Percentiles rank a stretch among this genome's conserved stretches.
Conservation (phyloP, 2,888 invertebrate genomes). For the Eumacrocentrus americanus region DNA sequence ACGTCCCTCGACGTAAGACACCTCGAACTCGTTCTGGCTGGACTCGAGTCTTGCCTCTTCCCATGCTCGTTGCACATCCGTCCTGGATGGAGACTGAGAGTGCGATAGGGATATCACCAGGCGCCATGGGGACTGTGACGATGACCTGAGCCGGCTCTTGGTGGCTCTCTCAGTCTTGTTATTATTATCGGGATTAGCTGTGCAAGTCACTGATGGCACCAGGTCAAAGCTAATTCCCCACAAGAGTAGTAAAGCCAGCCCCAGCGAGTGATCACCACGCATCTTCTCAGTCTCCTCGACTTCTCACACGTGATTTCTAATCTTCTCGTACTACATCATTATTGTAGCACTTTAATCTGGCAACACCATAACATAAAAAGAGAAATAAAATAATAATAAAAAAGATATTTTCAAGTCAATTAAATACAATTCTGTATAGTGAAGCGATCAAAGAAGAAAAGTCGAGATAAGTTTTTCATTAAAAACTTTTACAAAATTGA, state of each 20-base stretch:
- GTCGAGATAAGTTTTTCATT: no score
- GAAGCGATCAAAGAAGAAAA: no score
- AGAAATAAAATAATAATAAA: neutral
- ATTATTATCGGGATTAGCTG: constrained; percentile 35
- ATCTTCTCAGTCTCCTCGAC: constrained; percentile 43
- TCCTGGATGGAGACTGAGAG: constrained; percentile 47
- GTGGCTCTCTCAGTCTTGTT: constrained; percentile 46
- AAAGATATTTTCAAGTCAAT: neutral
- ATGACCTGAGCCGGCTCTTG: constrained; percentile 42
- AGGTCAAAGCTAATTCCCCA: constrained; percentile 41
- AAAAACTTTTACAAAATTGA: no score
- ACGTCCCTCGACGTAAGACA: constrained; percentile 54
- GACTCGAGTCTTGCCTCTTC: constrained; percentile 54
- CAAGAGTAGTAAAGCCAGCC: constrained; percentile 45
- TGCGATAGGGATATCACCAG: constrained; percentile 56
- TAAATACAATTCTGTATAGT: neutral
- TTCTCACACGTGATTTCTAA: constrained; percentile 26
- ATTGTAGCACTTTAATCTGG: constrained; percentile 30
- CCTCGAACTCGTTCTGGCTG: constrained; percentile 53
- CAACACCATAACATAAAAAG: constrained; percentile 1
- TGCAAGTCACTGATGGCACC: constrained; percentile 38
- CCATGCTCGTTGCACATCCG: constrained; percentile 56
- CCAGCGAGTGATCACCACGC: constrained; percentile 42
- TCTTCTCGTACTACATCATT: constrained; percentile 30
- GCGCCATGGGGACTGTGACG: constrained; percentile 50